Conservation (phyloP, 2,797 vertebrate species). For the Trachurus trachurus region DNA sequence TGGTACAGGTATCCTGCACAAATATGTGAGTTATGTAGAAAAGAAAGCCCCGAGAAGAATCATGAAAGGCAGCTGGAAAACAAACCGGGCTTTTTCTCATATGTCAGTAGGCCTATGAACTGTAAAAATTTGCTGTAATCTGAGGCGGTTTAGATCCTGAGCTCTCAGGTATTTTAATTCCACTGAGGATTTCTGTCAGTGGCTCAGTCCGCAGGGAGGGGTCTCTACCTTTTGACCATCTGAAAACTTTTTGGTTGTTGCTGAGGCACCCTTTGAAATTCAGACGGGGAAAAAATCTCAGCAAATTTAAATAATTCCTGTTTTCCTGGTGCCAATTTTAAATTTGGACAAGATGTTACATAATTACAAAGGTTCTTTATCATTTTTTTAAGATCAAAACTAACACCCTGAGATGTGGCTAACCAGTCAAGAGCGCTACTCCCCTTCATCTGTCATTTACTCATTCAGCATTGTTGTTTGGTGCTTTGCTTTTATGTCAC, state of each 20-base stretch:
- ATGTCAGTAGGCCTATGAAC: slow-evolving; percentile 8
- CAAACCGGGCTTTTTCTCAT: slow-evolving; percentile 7
- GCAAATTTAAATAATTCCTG: not conserved
- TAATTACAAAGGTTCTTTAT: not conserved
- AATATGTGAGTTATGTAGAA: not conserved
- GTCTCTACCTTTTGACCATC: not conserved
- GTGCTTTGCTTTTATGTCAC: not conserved
- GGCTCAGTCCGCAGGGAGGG: slow-evolving; percentile 6
- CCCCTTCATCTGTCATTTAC: slow-evolving; percentile 5
- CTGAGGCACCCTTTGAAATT: not conserved
- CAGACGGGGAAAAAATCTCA: not conserved
- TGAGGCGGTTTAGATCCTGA: slow-evolving; percentile 29
- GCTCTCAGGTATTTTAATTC: slow-evolving; percentile 57
- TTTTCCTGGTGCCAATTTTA: slow-evolving; percentile 1
- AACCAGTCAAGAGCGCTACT: not conserved
- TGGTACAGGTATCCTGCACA: not conserved
- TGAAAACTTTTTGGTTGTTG: slow-evolving; percentile 7
- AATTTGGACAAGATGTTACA: not conserved
- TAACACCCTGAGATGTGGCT: not conserved
- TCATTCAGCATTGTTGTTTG: not conserved
- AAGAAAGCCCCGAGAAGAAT: not conserved
- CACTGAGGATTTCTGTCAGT: slow-evolving; percentile 27
- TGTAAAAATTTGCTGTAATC: slow-evolving; percentile 21
- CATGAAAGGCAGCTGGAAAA: slow-evolving; percentile 4
- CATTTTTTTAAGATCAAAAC: not conserved